phyloP scores from a whole-genome alignment of 2,888 invertebrate genomes.

The Pogonocherus hispidulus region DNA sequence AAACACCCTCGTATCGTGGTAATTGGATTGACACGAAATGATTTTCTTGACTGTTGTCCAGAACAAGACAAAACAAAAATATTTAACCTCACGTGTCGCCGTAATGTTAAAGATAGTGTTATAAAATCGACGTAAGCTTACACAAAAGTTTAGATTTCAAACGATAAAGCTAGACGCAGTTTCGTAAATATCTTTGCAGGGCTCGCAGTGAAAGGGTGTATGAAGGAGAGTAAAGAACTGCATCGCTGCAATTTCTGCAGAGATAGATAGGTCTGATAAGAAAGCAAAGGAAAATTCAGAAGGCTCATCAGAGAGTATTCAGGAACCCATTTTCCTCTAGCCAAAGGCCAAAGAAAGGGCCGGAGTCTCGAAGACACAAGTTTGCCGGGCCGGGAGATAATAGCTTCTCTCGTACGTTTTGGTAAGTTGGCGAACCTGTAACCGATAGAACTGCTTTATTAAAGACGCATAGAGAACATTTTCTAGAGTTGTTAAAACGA shows the following conservation, averaged over 20 bases:
- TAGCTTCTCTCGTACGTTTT: neutral
- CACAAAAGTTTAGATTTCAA: too few species aligned
- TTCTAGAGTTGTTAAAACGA: neutral
- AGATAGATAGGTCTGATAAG: neutral
- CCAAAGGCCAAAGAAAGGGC: neutral
- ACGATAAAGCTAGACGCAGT: too few species aligned
- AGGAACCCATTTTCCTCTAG: conserved; percentile 2
- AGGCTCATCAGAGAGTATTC: neutral
- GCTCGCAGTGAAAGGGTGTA: neutral
- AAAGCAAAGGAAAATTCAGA: neutral
- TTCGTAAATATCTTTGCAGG: neutral
- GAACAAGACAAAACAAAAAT: too few species aligned
- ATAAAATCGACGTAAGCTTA: too few species aligned
- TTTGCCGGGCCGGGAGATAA: neutral
- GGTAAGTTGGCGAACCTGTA: neutral
- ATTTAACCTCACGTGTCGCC: too few species aligned
- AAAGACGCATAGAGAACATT: neutral
- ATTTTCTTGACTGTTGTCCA: too few species aligned
- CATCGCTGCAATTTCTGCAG: neutral
- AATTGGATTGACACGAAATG: too few species aligned
- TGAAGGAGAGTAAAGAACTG: neutral
- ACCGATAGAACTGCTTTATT: neutral
- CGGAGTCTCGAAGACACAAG: neutral
- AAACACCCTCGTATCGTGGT: too few species aligned
- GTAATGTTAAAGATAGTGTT: too few species aligned